phyloP scores from a whole-genome alignment of 2,888 invertebrate genomes.

The Himalopsyche japonica region DNA sequence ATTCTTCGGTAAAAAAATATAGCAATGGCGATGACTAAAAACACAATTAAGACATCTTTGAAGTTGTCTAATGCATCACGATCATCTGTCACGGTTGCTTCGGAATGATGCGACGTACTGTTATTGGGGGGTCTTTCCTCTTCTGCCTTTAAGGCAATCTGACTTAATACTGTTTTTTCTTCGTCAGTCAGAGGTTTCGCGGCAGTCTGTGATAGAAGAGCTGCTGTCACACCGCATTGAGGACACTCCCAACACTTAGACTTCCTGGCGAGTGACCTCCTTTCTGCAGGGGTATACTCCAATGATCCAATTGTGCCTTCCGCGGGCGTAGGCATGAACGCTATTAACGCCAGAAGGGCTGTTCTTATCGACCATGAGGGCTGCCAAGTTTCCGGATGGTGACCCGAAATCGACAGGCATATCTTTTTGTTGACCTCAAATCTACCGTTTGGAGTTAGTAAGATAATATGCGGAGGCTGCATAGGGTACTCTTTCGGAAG shows the following conservation, averaged over 20 bases:
- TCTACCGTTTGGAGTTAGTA: conserved; percentile 90
- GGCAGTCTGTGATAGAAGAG: conserved; percentile 53
- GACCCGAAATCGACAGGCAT: conserved; percentile 91
- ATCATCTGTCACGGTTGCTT: background rate
- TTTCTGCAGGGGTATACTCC: conserved; percentile 84
- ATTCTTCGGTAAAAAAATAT: conserved; percentile 37
- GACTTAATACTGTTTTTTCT: conserved; percentile 55
- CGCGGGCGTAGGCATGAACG: conserved; percentile 91
- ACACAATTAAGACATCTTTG: conserved; percentile 32
- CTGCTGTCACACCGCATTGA: conserved; percentile 54
- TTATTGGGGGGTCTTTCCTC: conserved; percentile 52
- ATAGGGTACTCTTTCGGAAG: conserved; percentile 94
- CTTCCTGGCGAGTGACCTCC: conserved; percentile 78
- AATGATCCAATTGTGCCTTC: conserved; percentile 90
- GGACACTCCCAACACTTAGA: conserved; percentile 56
- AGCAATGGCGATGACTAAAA: conserved; percentile 28
- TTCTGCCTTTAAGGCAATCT: conserved; percentile 59
- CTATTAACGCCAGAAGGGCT: conserved; percentile 86
- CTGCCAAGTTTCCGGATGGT: conserved; percentile 98
- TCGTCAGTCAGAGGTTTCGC: conserved; percentile 58
- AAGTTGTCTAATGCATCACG: conserved; percentile 23
- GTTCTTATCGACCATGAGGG: conserved; percentile 97
- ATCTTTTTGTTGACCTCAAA: conserved; percentile 94
- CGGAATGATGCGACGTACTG: background rate
- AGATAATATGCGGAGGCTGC: conserved; percentile 94